phyloP scores from a whole-genome alignment of 1,140 invertebrate genomes.

The Drosophila equinoxialis region DNA sequence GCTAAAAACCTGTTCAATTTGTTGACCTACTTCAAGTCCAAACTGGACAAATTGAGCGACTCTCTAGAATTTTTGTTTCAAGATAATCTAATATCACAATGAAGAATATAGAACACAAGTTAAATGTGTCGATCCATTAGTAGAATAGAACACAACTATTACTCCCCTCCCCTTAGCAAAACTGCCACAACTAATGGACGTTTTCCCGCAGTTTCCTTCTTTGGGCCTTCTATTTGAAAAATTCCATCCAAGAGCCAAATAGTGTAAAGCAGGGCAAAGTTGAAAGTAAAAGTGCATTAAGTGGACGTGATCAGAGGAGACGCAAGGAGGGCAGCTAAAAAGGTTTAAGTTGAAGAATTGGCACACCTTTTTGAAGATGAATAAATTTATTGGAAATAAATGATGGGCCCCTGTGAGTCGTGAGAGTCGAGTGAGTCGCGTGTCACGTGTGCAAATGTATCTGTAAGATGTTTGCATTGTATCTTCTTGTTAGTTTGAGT shows the following conservation, averaged over 20 bases:
- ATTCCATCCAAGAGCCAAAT: too few species aligned
- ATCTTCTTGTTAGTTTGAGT: constrained; percentile 4
- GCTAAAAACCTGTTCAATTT: too few species aligned
- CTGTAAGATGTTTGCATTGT: constrained; percentile 18
- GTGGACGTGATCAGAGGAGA: background rate
- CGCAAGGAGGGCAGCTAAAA: background rate
- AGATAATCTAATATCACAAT: too few species aligned
- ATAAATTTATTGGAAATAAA: constrained; percentile 22
- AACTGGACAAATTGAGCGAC: too few species aligned
- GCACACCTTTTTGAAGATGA: constrained; percentile 42
- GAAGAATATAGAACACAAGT: too few species aligned
- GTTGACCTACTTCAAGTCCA: too few species aligned
- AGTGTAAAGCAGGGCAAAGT: background rate
- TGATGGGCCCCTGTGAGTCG: constrained; percentile 21
- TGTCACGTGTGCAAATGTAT: constrained; percentile 29
- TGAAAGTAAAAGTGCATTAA: background rate
- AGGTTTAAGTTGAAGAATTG: constrained; percentile 52
- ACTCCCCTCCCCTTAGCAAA: too few species aligned
- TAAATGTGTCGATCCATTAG: too few species aligned
- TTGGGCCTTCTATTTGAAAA: too few species aligned
- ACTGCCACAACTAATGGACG: background rate
- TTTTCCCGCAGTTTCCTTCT: background rate
- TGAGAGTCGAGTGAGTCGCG: background rate
- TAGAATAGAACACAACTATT: too few species aligned
- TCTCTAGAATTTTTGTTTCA: too few species aligned